Base-by-base conservation (phyloP, 2,113 vertebrate species). In the Manacus vitellinus region DNA sequence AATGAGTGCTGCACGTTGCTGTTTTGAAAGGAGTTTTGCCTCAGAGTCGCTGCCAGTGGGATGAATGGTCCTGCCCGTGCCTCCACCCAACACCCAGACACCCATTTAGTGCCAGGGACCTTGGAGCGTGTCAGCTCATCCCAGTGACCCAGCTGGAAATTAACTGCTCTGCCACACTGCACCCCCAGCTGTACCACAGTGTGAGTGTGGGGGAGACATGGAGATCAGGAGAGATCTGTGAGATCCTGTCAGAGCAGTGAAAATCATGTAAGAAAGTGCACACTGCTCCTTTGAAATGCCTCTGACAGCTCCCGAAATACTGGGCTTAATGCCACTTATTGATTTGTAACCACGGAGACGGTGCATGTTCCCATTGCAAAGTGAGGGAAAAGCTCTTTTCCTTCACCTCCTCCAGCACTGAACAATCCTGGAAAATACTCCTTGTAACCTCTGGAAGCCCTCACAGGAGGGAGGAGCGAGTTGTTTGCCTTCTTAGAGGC, bases 161-260 rank as follows among this genome's bases (percentile, higher is more conserved):
- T 8, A 76, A 37, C 49, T 23, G 39, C 11, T 4, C 30, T 15
- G 24, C n/a, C 8, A 46, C 35, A 20, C 12, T 3, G 0, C 2
- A 6, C 10, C 65, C 28, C 12, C 12, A 5, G 20, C 15, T 33
- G 33, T 33, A 37, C 41, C 33, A 11, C 0, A 0, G 35, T 0
- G 0, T 41, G 47, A 52, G 41, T 0, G 2, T 15, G 10, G 30
- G 13, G 62, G 52, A 55, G 22, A 22, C 14, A 27, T 21, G 1
- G 62, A 58, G 16, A 46, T 23, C 10, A 4, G 11, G 31, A 43
- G 37, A 63, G 61, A 39, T 19, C 59, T 18, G 35, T 12, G 59
- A 39, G 24, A 41, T 21, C 27, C 17, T 63, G 61, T 9, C 39
- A 41, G 61, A 63, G 61, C 37, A 14, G 43, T 12, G 1, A 77